A percentile compares a stretch with the other conserved stretches of the same genome.
phyloP scores from a whole-genome alignment of 2,888 invertebrate species.

The Andrena bucephala region DNA sequence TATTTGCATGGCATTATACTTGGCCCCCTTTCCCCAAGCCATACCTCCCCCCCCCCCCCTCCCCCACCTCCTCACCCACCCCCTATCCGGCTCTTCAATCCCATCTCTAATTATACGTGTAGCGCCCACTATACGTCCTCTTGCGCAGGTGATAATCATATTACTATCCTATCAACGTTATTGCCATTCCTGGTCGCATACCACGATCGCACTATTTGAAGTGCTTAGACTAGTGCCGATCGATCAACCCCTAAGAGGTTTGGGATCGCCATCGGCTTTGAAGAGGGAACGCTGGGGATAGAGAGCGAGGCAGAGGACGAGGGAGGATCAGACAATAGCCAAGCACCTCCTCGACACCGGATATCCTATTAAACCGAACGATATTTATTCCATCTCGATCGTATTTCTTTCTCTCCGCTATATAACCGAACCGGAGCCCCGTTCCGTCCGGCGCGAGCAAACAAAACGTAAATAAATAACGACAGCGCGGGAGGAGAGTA shows the following conservation, averaged over 20 bases:
- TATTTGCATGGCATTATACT: conserved; percentile 83
- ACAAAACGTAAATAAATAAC: conserved; percentile 67
- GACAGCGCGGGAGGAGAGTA: conserved; percentile 10
- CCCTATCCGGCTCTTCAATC: conserved; percentile 73
- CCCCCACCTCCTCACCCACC: neutral
- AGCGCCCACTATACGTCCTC: conserved; percentile 78
- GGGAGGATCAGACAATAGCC: conserved; percentile 56
- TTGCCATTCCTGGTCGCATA: conserved; percentile 81
- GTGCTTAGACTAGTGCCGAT: conserved; percentile 75
- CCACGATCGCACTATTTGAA: conserved; percentile 77
- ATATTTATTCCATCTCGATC: conserved; percentile 32
- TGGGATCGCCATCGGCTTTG: conserved; percentile 59
- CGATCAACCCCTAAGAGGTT: conserved; percentile 71
- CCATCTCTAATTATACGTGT: conserved; percentile 82
- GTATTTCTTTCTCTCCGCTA: neutral
- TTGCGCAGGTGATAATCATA: conserved; percentile 83
- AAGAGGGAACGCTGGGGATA: conserved; percentile 29
- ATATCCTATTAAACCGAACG: conserved; percentile 45
- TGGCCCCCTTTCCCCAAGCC: conserved; percentile 56
- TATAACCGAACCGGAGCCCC: neutral
- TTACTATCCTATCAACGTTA: conserved; percentile 83
- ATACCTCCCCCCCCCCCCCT: conserved; percentile 28
- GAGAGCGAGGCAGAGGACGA: conserved; percentile 3
- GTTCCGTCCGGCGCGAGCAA: conserved; percentile 30
- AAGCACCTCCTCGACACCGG: conserved; percentile 13